These are phyloP conservation scores for Cercopithecus petaurista DNA, from an alignment of 2,797 vertebrate species.

Conservation along the genomic window DNA sequence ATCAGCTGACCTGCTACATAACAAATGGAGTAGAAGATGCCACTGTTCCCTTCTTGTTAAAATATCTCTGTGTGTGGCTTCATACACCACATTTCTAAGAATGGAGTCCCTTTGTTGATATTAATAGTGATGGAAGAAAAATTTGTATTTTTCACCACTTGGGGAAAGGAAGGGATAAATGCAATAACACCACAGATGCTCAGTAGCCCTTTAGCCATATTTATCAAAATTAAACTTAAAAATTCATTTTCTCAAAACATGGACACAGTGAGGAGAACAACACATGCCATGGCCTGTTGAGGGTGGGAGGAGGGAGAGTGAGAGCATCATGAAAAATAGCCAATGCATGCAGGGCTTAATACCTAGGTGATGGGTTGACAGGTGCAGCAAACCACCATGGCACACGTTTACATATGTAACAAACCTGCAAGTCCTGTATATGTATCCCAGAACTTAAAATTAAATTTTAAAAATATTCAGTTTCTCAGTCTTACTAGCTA, in stretches of 20 bases:
- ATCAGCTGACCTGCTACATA: not conserved
- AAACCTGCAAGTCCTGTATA: no score
- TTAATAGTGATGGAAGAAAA: not conserved
- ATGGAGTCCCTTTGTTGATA: not conserved
- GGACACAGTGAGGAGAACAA: no score
- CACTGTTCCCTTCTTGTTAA: not conserved
- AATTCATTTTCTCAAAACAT: not conserved
- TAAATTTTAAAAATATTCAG: not conserved
- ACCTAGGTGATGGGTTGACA: no score
- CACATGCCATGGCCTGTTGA: rapidly evolving
- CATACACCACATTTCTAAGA: not conserved
- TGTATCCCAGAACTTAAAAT: not conserved
- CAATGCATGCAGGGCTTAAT: no score
- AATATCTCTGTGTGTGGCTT: not conserved
- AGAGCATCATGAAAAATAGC: no score
- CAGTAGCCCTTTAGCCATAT: not conserved
- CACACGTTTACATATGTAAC: no score
- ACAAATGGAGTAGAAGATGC: not conserved
- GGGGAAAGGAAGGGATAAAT: not conserved
- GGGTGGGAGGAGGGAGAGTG: no score
- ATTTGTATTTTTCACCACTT: not conserved
- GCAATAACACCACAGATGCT: not conserved
- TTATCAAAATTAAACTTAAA: not conserved
- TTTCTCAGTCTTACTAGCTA: not conserved
- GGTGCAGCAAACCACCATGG: no score